Evolutionary conservation across 2,888 invertebrate genomes (phyloP), one percentile per base, ranked within the genome.

Genomic region (Craniophora ligustri): DNA sequence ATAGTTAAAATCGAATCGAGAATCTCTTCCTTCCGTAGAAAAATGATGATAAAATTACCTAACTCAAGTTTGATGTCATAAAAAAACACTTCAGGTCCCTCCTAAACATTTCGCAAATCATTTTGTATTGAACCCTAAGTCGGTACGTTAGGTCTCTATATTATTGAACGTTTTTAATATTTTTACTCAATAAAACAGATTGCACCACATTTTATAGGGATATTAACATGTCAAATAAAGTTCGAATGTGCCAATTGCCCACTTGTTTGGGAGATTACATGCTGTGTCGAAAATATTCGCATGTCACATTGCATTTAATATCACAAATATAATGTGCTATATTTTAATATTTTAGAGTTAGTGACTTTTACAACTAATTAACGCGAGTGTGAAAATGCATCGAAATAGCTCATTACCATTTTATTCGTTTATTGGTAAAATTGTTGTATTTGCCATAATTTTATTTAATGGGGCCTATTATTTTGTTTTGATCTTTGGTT

Each of bases 151-250:
- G n/a, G n/a, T n/a, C n/a, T n/a, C 78, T 78, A 78, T 84, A 75
- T 79, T 86, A 85, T 79, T 75, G 74, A 81, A 75, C 70, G 64
- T 67, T 75, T 83, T 77, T 79, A 82, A 83, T 83, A 83, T 78
- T 85, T 78, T 85, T 81, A 83, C 81, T 76, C 60, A 70, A 78
- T 70, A 71, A 72, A 65, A 60, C 54, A 48, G 67, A 58, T 51
- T 36, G 62, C 21, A 48, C 28, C 45, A 40, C 36, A 13, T 38
- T 53, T 78, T 79, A 83, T 85, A 82, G 75, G 82, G 81, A 81
- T 82, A 84, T 85, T 76, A 78, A 77, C 72, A 81, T 48, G 78
- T 81, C 81, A 83, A 86, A 78, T 78, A 78, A 78, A 80, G 75
- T 73, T 76, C 62, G 67, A 63, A 75, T 70, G 69, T 76, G 82